These are phyloP conservation scores for Phalacrocorax brasilianus DNA, from an alignment of 2,113 vertebrate species.

Conservation along the genomic window DNA sequence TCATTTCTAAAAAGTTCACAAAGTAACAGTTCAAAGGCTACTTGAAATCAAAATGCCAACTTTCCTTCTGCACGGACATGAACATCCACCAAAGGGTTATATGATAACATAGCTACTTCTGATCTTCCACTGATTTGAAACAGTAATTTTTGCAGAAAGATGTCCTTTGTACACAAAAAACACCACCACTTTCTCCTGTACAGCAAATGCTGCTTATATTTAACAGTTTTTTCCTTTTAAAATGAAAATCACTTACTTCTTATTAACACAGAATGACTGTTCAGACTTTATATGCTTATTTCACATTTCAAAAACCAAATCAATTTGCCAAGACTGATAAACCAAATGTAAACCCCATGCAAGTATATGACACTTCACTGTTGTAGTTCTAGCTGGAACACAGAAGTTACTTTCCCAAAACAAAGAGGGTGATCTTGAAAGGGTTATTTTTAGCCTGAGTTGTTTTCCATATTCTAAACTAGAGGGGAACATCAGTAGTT, in stretches of 20 bases:
- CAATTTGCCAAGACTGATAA: neutral
- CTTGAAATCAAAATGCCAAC: neutral
- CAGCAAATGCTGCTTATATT: neutral
- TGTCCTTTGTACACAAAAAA: neutral
- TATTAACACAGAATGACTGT: neutral
- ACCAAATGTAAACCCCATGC: neutral
- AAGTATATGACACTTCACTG: neutral
- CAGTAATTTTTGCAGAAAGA: neutral
- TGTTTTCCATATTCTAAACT: neutral
- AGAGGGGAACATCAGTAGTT: neutral
- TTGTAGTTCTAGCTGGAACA: neutral
- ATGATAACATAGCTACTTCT: neutral
- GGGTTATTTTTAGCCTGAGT: neutral
- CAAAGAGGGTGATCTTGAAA: neutral
- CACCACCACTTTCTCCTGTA: neutral
- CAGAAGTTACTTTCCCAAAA: neutral
- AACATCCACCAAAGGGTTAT: neutral
- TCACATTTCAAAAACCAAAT: neutral
- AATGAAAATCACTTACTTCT: neutral
- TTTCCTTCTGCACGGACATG: neutral
- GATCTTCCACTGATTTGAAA: neutral
- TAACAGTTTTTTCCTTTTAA: neutral
- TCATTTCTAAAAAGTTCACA: neutral
- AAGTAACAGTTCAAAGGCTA: neutral
- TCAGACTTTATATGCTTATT: neutral